phyloP scores from a whole-genome alignment of 2,888 invertebrate genomes.

The Drosophila hawaiiensis region DNA sequence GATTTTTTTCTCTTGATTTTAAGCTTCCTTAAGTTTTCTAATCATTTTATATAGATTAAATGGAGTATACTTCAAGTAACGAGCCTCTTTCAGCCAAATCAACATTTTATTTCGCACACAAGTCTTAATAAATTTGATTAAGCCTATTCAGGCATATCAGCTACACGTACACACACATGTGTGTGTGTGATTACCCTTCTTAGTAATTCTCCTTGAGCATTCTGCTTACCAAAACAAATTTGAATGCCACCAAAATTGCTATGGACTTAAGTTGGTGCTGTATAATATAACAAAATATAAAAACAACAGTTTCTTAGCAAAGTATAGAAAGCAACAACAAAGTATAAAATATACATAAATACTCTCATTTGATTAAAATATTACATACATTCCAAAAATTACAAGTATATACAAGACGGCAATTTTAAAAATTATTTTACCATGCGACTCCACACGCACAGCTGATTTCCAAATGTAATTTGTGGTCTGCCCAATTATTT shows the following conservation, averaged over 20 bases:
- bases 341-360: neutral
- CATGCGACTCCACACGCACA: slow-evolving; percentile 1
- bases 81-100: neutral
- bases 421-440: neutral
- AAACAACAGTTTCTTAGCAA: neutral
- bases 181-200: neutral
- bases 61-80: neutral
- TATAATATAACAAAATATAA: neutral
- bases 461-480: neutral
- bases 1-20: neutral
- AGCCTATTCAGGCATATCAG: slow-evolving; percentile 2
- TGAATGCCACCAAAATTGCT: slow-evolving; percentile 4
- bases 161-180: neutral
- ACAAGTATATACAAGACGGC: neutral
- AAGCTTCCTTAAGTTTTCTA: neutral
- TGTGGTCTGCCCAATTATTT: slow-evolving; percentile 5
- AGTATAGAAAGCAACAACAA: neutral
- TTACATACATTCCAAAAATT: neutral
- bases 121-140: neutral
- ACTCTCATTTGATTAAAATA: neutral
- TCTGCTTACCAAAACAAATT: slow-evolving; percentile 18
- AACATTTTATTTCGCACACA: neutral
- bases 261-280: neutral
- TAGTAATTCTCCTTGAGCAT: neutral
- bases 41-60: neutral